Evolutionary conservation across 2,797 vertebrate genomes (phyloP).

Genomic region (Neosalanx taihuensis): DNA sequence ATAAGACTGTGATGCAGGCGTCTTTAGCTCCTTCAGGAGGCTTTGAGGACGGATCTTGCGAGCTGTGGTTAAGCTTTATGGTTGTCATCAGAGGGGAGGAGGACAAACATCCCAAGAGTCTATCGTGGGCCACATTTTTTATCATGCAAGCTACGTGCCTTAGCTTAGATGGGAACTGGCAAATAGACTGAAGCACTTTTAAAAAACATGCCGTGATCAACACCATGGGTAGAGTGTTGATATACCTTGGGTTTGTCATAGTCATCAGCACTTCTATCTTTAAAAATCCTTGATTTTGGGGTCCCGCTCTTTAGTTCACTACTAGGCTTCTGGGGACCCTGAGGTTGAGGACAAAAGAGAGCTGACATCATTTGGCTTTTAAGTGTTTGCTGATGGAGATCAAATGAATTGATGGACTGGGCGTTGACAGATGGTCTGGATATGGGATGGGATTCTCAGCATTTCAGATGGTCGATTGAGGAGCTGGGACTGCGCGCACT

Average conservation of each 20-base stretch:
- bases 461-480: background rate
- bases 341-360: slow-evolving; percentile 29
- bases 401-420: background rate
- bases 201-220: slow-evolving; percentile 24
- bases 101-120: background rate
- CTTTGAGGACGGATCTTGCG: background rate
- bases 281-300: slow-evolving; percentile 63
- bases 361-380: slow-evolving; percentile 11
- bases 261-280: slow-evolving; percentile 69
- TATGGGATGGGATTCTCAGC: background rate
- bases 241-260: slow-evolving; percentile 55
- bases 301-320: slow-evolving; percentile 63
- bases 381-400: slow-evolving; percentile 2
- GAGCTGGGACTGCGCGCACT: background rate
- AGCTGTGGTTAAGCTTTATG: too few species aligned
- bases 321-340: slow-evolving; percentile 54
- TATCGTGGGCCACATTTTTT: slow-evolving; percentile 2
- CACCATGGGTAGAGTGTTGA: slow-evolving; percentile 9
- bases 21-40: background rate
- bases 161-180: background rate
- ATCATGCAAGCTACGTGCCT: slow-evolving; percentile 15
- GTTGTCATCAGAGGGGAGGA: too few species aligned
- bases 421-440: background rate
- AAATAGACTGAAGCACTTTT: slow-evolving; percentile 6
- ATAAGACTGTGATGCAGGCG: background rate